A percentile compares a stretch with the other conserved stretches of the same genome.
Evolutionary conservation across 2,888 invertebrate species (phyloP).

Genomic region (Panzeria rudis): DNA sequence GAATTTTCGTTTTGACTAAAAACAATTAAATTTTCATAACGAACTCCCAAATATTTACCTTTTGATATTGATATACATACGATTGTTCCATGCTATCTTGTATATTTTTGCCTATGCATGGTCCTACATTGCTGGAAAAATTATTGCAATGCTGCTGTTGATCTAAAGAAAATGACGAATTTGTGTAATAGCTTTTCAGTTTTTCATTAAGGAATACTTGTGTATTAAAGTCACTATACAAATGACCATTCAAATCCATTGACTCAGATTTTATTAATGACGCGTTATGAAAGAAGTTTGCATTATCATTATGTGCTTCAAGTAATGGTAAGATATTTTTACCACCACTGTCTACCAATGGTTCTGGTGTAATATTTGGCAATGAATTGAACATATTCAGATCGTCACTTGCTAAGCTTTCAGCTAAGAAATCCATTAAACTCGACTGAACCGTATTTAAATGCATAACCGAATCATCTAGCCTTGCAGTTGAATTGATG

Average conservation of each 20-base stretch:
- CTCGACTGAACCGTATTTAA: constrained; percentile 81
- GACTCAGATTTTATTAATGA: constrained; percentile 62
- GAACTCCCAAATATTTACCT: too few relatives aligned
- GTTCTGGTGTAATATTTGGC: constrained; percentile 78
- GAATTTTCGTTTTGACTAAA: constrained; percentile 67
- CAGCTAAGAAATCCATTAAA: constrained; percentile 82
- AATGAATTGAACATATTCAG: constrained; percentile 78
- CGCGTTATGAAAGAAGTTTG: constrained; percentile 76
- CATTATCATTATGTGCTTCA: constrained; percentile 75
- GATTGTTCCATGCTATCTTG: constrained; percentile 46
- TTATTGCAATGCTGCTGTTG: constrained; percentile 51
- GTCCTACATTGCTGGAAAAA: constrained; percentile 21
- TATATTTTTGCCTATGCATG: constrained; percentile 40
- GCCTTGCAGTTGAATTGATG: constrained; percentile 10
- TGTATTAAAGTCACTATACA: constrained; percentile 56
- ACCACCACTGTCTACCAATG: constrained; percentile 75
- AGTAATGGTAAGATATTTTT: constrained; percentile 79
- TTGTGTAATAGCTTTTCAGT: constrained; percentile 69
- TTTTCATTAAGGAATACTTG: constrained; percentile 72
- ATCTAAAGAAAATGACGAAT: constrained; percentile 40
- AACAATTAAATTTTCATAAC: not conserved
- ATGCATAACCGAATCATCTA: constrained; percentile 69
- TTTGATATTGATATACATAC: constrained; percentile 55
- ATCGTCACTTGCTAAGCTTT: constrained; percentile 80
- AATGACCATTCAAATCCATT: constrained; percentile 62